Conservation (phyloP, 2,888 invertebrate species). For the Hypercompe scribonia region DNA sequence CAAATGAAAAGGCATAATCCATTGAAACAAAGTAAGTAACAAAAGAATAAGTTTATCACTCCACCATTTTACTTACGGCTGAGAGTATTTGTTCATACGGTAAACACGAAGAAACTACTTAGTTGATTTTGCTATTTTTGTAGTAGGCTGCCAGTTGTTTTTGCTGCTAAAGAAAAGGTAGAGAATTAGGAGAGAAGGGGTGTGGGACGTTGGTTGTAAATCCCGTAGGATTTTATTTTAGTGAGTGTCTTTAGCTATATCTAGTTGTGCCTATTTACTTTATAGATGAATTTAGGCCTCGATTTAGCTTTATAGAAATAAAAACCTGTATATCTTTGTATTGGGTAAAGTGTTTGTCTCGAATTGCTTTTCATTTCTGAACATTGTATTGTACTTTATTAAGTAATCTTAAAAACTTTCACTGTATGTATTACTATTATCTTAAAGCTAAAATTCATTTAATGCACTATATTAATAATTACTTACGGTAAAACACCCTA, state of each 20-base stretch:
- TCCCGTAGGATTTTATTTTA: slow-evolving; percentile 54
- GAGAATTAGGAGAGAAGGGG: slow-evolving; percentile 53
- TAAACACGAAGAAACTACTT: slow-evolving; percentile 44
- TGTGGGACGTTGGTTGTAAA: slow-evolving; percentile 49
- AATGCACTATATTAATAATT: too few relatives aligned
- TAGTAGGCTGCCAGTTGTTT: slow-evolving; percentile 45
- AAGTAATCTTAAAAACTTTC: not conserved
- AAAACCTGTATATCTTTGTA: slow-evolving; percentile 12
- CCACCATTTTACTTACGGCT: slow-evolving; percentile 22
- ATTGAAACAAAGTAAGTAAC: slow-evolving; percentile 11
- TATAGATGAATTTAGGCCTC: slow-evolving; percentile 42
- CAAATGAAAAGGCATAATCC: slow-evolving; percentile 14
- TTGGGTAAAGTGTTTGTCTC: not conserved
- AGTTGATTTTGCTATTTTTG: slow-evolving; percentile 45
- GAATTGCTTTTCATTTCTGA: not conserved
- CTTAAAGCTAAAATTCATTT: not conserved
- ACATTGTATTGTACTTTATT: not conserved
- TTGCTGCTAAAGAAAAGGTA: slow-evolving; percentile 49
- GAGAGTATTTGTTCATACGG: slow-evolving; percentile 34
- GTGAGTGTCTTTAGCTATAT: slow-evolving; percentile 48
- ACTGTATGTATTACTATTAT: not conserved
- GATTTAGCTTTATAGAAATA: slow-evolving; percentile 26
- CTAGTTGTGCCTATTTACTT: slow-evolving; percentile 27
- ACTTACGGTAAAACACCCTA: too few relatives aligned
- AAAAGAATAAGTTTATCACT: slow-evolving; percentile 16